Conservation (phyloP, 2,797 vertebrate genomes). For the Micropoecilia bifurca region DNA sequence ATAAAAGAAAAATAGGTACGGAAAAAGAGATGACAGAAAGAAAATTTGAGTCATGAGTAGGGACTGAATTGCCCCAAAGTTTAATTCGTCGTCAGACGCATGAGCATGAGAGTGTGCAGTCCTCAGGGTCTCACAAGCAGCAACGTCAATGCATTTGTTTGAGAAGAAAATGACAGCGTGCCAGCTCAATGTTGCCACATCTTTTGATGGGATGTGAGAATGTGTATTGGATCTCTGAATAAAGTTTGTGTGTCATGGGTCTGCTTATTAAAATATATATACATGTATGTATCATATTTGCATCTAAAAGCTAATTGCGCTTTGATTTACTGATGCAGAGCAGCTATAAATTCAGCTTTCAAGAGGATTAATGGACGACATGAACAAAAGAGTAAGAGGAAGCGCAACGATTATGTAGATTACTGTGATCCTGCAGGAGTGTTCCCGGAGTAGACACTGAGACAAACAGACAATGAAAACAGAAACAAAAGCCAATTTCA, state of each 20-base stretch:
- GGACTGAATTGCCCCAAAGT: slow-evolving; percentile 19
- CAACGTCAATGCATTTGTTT: background rate
- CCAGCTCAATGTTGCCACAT: background rate
- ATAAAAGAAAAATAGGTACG: slow-evolving; percentile 22
- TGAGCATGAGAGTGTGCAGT: background rate
- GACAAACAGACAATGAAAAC: background rate
- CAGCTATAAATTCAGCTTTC: background rate
- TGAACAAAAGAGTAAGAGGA: background rate
- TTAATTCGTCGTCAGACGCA: background rate
- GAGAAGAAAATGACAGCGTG: slow-evolving; percentile 7
- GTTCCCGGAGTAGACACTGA: background rate
- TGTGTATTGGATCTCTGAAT: background rate
- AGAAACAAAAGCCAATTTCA: slow-evolving; percentile 8
- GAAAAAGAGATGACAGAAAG: background rate
- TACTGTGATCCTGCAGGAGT: background rate
- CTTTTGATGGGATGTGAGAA: background rate
- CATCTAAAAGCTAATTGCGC: background rate
- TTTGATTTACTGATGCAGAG: background rate
- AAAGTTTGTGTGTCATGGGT: background rate
- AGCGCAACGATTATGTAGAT: background rate
- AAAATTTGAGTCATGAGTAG: slow-evolving; percentile 20
- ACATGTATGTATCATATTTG: background rate
- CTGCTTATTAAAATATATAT: background rate
- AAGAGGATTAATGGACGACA: background rate
- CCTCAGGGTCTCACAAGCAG: background rate